Conservation (phyloP, 2,797 vertebrate species). For the Pipistrellus pygmaeus region DNA sequence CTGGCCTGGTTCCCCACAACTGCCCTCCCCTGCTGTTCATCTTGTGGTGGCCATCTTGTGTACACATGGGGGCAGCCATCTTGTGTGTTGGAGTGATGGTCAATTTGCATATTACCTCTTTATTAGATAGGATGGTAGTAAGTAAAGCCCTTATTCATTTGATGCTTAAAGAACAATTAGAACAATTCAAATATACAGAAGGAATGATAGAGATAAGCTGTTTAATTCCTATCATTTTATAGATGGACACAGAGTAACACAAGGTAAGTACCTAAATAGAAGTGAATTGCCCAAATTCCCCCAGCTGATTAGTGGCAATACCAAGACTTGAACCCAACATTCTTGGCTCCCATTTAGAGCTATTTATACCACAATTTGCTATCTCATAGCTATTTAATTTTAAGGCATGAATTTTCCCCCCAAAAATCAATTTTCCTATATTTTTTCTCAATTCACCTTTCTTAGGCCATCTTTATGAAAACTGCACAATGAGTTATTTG, state of each 20-base stretch:
- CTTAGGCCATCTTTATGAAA: not conserved
- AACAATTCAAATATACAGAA: not conserved
- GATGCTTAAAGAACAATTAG: conserved; percentile 35
- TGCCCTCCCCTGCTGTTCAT: too few relatives aligned
- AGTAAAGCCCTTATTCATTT: conserved; percentile 25
- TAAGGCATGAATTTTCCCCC: not conserved
- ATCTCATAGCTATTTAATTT: not conserved
- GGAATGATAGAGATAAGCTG: not conserved
- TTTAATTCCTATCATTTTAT: conserved; percentile 49
- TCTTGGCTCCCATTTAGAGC: not conserved
- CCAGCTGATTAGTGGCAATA: not conserved
- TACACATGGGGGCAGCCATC: too few relatives aligned
- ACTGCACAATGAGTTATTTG: not conserved
- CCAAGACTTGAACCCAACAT: not conserved
- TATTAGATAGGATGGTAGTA: not conserved
- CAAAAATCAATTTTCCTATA: not conserved
- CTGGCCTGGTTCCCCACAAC: too few relatives aligned
- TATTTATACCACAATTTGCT: conserved; percentile 7
- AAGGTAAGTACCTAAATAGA: not conserved
- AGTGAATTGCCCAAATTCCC: not conserved
- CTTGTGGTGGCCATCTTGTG: too few relatives aligned
- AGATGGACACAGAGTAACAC: not conserved
- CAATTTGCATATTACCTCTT: too few relatives aligned
- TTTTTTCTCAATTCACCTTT: conserved; percentile 25
- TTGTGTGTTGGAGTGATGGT: too few relatives aligned